A percentile compares a stretch with the other conserved stretches of the same genome.
Conservation (phyloP, 2,797 vertebrate species). For the Muscicapa comitata region DNA sequence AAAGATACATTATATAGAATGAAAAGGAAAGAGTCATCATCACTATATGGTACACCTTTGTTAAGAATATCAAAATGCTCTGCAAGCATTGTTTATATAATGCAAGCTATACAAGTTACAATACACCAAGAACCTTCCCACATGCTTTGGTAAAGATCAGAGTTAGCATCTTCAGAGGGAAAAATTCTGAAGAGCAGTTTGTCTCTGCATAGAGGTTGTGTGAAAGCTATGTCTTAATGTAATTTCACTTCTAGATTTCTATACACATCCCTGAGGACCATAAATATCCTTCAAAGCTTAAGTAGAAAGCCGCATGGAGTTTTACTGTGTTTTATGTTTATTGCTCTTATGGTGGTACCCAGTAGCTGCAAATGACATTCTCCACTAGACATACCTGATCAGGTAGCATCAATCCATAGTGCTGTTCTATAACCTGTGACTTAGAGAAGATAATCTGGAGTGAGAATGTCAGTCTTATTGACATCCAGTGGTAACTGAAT, state of each 20-base stretch:
- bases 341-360: background rate
- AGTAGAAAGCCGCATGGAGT: background rate
- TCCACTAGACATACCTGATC: background rate
- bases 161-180: background rate
- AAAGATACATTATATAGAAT: background rate
- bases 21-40: background rate
- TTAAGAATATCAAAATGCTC: background rate
- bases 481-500: background rate
- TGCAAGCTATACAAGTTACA: background rate
- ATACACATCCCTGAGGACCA: background rate
- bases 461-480: background rate
- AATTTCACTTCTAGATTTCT: background rate
- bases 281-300: background rate
- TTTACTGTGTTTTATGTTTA: background rate
- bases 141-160: background rate
- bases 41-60: background rate
- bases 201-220: background rate
- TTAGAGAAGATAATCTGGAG: background rate
- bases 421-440: background rate
- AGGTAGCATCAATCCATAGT: background rate
- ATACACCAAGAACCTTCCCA: background rate
- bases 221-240: background rate
- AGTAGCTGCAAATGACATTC: background rate
- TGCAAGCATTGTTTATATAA: background rate
- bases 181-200: background rate